Conservation (phyloP, 1,140 invertebrate genomes). For the Thaumetopoea pityocampa region DNA sequence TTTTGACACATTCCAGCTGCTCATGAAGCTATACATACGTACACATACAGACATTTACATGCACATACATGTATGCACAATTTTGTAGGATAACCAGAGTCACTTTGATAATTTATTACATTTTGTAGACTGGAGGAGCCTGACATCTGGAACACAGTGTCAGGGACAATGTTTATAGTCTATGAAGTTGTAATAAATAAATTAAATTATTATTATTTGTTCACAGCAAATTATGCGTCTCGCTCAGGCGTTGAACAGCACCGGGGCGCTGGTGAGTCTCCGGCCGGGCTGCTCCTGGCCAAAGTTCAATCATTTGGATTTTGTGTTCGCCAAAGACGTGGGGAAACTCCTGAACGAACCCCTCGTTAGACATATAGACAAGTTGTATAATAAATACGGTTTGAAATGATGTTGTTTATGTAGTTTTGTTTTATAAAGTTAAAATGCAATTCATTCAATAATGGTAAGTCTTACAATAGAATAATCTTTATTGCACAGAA, state of each 20-base stretch:
- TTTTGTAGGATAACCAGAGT: too few relatives aligned
- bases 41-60: too few relatives aligned
- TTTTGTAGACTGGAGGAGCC: too few relatives aligned
- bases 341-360: constrained; percentile 45
- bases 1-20: too few relatives aligned
- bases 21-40: too few relatives aligned
- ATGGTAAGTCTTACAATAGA: too few relatives aligned
- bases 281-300: constrained; percentile 42
- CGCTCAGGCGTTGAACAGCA: constrained; percentile 35
- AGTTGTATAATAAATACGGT: constrained; percentile 55
- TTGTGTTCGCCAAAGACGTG: constrained; percentile 50
- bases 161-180: too few relatives aligned
- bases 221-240: constrained; percentile 52
- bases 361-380: constrained; percentile 33
- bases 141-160: too few relatives aligned
- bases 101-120: too few relatives aligned
- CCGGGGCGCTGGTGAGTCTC: constrained; percentile 38
- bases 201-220: constrained; percentile 10
- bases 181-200: neutral
- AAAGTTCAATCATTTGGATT: constrained; percentile 63
- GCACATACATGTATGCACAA: too few relatives aligned
- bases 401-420: neutral
- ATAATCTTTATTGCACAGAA: too few relatives aligned
- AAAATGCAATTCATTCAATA: too few relatives aligned
- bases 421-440: neutral